A percentile compares a stretch with the other conserved stretches of the same genome.
Evolutionary conservation across 2,888 invertebrate species (phyloP).

Genomic region (Ophion obscuratus): DNA sequence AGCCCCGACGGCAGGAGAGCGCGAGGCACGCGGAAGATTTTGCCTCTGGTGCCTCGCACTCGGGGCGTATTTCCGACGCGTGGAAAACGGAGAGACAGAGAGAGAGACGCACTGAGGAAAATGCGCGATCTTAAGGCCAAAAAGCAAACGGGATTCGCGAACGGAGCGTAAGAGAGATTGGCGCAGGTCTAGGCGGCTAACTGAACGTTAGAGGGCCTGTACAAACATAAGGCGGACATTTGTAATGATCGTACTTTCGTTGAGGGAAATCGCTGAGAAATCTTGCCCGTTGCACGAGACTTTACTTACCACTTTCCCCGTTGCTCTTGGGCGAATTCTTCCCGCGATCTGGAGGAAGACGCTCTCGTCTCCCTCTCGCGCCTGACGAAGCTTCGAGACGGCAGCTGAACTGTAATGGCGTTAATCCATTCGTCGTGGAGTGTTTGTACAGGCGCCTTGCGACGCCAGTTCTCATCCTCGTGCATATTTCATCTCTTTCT

Average conservation of each 20-base stretch:
- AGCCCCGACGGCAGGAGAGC: slow-evolving; percentile 37
- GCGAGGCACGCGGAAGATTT: slow-evolving; percentile 35
- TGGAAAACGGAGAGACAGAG: slow-evolving; percentile 65
- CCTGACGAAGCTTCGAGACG: slow-evolving; percentile 27
- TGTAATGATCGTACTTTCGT: slow-evolving; percentile 60
- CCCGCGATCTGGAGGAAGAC: slow-evolving; percentile 39
- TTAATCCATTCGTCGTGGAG: slow-evolving; percentile 71
- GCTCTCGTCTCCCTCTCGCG: slow-evolving; percentile 5
- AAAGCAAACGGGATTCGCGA: slow-evolving; percentile 77
- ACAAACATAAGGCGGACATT: slow-evolving; percentile 65
- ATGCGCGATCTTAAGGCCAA: slow-evolving; percentile 79
- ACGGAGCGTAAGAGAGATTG: slow-evolving; percentile 17
- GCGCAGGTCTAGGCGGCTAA: slow-evolving; percentile 14
- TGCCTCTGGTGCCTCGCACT: slow-evolving; percentile 11
- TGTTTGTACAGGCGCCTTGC: slow-evolving; percentile 74
- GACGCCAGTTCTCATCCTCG: slow-evolving; percentile 58
- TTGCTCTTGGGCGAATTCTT: slow-evolving; percentile 52
- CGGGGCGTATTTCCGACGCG: slow-evolving; percentile 46
- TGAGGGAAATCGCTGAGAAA: slow-evolving; percentile 37
- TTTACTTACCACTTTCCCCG: slow-evolving; percentile 41
- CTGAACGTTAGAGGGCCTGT: slow-evolving; percentile 48
- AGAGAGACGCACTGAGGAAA: slow-evolving; percentile 68
- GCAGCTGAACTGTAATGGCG: slow-evolving; percentile 74
- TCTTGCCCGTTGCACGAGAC: neutral
- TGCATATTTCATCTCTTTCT: slow-evolving; percentile 37